Base-by-base conservation (phyloP, 2,888 invertebrate species). In the Tetragnatha montana region DNA sequence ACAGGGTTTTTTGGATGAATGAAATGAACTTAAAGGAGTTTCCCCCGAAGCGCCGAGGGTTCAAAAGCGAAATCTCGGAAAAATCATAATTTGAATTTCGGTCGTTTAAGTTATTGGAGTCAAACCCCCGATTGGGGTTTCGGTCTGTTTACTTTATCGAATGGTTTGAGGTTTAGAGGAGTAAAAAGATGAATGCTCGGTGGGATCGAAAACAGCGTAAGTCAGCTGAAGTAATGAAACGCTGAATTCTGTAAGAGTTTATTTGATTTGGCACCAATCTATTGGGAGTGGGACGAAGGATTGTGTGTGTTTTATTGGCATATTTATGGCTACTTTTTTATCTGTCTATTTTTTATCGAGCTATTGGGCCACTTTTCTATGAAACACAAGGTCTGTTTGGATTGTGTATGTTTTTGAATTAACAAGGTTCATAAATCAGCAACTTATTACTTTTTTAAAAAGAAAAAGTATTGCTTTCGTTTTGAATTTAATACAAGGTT, bases 1-100 rank as follows among this genome's bases (percentile, higher is more conserved):
- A 86, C 79, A 73, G 80, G 79, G 71, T 73, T 35, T 35, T 35
- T 35, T 35, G 73, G 86, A 86, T 80, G 78, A 80, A 86, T 86
- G 79, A 60, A 80, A 73, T 86, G 22, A 19, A 8, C 35, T 22
- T 35, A 73, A 35, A 19, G 19, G 17, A 68, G 50, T 19, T 35
- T 10, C 17, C 73, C 14, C 35, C 35, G 35, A 12, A 35, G 35
- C 74, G n/a, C 47, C 19, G 75, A 75, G 14, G 47, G 73, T 21
- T 51, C 35, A 47, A 70, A 73, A 73, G 71, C 35, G 14, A 19
- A 81, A 81, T 81, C 81, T 81, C 50, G 21, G 60, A 35, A 35
- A 21, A 74, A 74, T 73, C 21, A 82, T 82, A 60, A 73, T 82
- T 82, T 73, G 60, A 78, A 60, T 8, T 71, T 78, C 17, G 75